A percentile compares a stretch with the other conserved stretches of the same genome.
Conservation (phyloP, 2,888 invertebrate species). For the Arenicola marina region DNA sequence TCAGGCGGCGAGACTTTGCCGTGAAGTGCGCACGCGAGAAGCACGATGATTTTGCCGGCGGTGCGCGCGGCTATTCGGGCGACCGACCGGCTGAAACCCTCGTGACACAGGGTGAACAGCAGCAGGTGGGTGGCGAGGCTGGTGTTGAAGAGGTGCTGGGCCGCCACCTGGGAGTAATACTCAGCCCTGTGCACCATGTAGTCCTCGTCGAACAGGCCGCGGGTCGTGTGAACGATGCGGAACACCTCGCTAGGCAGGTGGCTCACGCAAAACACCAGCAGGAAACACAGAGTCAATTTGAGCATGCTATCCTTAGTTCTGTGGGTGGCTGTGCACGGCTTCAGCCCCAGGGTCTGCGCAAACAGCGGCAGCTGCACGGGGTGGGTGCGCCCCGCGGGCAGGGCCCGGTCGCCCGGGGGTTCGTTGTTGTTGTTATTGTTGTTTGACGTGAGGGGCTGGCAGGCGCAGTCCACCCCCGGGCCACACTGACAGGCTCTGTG, state of each 20-base stretch:
- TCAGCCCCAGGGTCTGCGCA: neutral
- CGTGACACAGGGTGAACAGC: neutral
- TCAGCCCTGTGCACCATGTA: neutral
- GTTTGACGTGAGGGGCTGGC: too few relatives aligned
- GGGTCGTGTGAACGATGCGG: neutral
- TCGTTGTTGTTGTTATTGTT: too few relatives aligned
- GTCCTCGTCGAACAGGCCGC: neutral
- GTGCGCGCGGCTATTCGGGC: too few relatives aligned
- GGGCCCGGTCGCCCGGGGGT: neutral
- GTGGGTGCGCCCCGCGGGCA: neutral
- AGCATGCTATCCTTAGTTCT: neutral
- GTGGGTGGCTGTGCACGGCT: too few relatives aligned
- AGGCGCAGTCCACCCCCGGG: too few relatives aligned
- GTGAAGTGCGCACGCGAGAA: too few relatives aligned
- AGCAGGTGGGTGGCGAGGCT: conserved; percentile 9
- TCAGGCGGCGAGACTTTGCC: too few relatives aligned
- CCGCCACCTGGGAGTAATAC: conserved; percentile 1
- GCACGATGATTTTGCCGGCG: too few relatives aligned
- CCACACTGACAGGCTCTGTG: too few relatives aligned
- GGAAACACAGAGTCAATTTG: neutral
- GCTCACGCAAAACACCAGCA: neutral
- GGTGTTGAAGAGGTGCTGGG: conserved; percentile 10
- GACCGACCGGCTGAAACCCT: neutral
- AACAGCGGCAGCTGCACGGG: neutral
- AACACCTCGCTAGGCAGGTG: conserved; percentile 8